phyloP scores from a whole-genome alignment of 2,888 invertebrate species.

The Apodemia hepburni region DNA sequence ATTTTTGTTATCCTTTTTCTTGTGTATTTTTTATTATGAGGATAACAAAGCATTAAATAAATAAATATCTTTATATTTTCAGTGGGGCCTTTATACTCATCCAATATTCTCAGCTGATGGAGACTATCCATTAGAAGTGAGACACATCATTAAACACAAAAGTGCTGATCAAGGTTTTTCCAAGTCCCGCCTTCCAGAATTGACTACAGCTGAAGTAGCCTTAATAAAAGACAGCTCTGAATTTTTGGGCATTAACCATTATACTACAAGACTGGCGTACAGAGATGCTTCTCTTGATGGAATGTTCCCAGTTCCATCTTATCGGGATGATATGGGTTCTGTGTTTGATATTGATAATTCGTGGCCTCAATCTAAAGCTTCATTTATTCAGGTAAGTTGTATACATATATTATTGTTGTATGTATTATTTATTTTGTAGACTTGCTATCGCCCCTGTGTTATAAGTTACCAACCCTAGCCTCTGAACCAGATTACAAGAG shows the following conservation, averaged over 20 bases:
- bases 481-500: too few relatives aligned
- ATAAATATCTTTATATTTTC: conserved; percentile 25
- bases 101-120: conserved; percentile 64
- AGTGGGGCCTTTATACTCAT: conserved; percentile 67
- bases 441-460: too few relatives aligned
- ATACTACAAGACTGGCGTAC: conserved; percentile 71
- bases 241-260: conserved; percentile 84
- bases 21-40: too few relatives aligned
- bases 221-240: conserved; percentile 82
- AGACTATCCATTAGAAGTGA: conserved; percentile 69
- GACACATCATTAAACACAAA: conserved; percentile 56
- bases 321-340: conserved; percentile 55
- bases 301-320: conserved; percentile 57
- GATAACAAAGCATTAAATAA: too few relatives aligned
- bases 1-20: too few relatives aligned
- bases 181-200: conserved; percentile 65
- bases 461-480: too few relatives aligned
- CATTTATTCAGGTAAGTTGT: conserved; percentile 50
- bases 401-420: too few relatives aligned
- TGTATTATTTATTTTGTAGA: too few relatives aligned
- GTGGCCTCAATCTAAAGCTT: conserved; percentile 50
- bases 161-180: conserved; percentile 67
- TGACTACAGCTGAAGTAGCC: conserved; percentile 77
- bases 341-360: conserved; percentile 46
- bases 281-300: conserved; percentile 55